Evolutionary conservation across 2,888 invertebrate genomes (phyloP), one percentile per base, ranked within the genome.

Genomic region (Trachelus tabidus): DNA sequence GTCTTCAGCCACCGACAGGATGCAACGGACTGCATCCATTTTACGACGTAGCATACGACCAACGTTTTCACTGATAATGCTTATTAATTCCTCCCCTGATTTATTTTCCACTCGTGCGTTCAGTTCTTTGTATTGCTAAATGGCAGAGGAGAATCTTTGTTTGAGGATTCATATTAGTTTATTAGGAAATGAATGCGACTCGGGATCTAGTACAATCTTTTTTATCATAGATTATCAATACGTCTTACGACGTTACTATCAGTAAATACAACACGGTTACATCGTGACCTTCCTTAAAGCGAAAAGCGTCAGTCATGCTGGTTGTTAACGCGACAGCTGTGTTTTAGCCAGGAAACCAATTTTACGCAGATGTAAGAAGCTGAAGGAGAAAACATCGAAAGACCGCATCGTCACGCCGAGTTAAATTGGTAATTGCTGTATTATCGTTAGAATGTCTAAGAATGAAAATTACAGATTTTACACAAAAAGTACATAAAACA

Each of bases 21-120:
- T 96, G 87, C 97, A 96, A 93, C 95, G 92, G 78, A 98, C 96
- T n/a, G 98, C 97, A 87, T 97, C 96, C 93, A 97, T 96, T 94
- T 98, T 97, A 86, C 96, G 94, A 73, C 96, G 95, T 85, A 98
- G 93, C 96, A 98, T 97, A 77, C 95, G 94, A 81, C 96, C 95
- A 79, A 98, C 96, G 87, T 96, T 97, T 77, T 94, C 94, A 77
- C 96, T 94, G 80, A 98, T 96, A 79, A 96, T 96, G 81, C 94
- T 94, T 84, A 98, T 94, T 88, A 98, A 94, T 86, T 94, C 94
- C 79, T 94, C 93, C 71, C 97, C 96, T 92, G 98, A 95, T 90
- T 97, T 96, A 81, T 94, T 93, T 90, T 95, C 95, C 3, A 98
- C 96, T 86, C 95, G 94, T 0, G 96, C 96, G 90, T 96, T 96